A percentile compares a stretch with the other conserved stretches of the same genome.
Evolutionary conservation across 1,140 invertebrate genomes (phyloP).

Genomic region (Orchesella cincta): DNA sequence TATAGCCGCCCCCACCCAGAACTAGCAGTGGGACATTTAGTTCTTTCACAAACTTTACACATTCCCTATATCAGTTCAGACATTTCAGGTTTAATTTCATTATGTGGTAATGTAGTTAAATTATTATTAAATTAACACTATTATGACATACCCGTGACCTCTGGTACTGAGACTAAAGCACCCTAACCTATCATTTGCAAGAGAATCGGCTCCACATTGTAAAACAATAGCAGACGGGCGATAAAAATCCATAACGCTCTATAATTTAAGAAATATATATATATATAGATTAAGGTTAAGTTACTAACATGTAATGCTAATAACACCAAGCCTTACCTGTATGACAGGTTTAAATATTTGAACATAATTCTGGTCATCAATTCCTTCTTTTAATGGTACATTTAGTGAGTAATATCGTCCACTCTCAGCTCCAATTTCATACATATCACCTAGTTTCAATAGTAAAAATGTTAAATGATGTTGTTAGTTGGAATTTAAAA

Average conservation of each 20-base stretch:
- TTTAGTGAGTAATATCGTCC: constrained; percentile 95
- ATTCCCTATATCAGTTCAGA: constrained; percentile 66
- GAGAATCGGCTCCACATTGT: constrained; percentile 96
- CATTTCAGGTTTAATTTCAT: constrained; percentile 24
- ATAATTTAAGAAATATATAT: constrained; percentile 23
- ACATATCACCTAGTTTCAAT: constrained; percentile 94
- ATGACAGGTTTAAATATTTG: constrained; percentile 95
- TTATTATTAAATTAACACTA: constrained; percentile 1
- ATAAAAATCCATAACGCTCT: constrained; percentile 94
- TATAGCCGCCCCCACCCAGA: constrained; percentile 96
- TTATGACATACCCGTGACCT: constrained; percentile 72
- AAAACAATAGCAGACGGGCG: constrained; percentile 95
- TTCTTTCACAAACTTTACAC: constrained; percentile 93
- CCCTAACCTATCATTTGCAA: constrained; percentile 89
- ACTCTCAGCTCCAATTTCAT: constrained; percentile 89
- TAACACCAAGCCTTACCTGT: constrained; percentile 54
- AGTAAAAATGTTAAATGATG: no score
- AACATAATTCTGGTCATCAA: constrained; percentile 90
- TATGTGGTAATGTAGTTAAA: constrained; percentile 2
- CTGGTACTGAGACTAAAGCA: constrained; percentile 86
- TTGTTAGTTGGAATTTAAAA: neutral
- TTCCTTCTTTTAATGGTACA: constrained; percentile 94
- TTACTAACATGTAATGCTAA: no score
- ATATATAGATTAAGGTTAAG: neutral
- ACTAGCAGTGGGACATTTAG: constrained; percentile 91